Conservation (phyloP, 2,797 vertebrate species). For the Oreortyx pictus region DNA sequence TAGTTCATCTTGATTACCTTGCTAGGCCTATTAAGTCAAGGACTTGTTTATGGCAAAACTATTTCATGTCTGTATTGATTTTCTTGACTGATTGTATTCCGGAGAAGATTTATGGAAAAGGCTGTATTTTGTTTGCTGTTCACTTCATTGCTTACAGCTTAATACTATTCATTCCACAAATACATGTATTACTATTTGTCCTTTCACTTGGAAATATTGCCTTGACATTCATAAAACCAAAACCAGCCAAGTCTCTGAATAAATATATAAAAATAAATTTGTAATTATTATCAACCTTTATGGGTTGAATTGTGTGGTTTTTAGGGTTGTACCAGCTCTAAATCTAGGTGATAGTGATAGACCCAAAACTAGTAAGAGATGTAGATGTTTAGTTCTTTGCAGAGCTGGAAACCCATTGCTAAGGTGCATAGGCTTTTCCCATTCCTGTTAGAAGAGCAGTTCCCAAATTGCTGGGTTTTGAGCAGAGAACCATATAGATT, state of each 20-base stretch:
- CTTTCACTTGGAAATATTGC: background rate
- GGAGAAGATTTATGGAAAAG: background rate
- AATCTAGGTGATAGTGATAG: background rate
- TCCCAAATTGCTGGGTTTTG: background rate
- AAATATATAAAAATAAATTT: background rate
- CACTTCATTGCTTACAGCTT: background rate
- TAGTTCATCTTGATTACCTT: background rate
- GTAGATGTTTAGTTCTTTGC: background rate
- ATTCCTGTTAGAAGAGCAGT: background rate
- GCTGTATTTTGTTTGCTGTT: background rate
- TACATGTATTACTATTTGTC: background rate
- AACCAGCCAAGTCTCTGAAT: background rate
- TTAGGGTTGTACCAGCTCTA: background rate
- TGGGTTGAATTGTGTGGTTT: background rate
- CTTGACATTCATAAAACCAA: background rate
- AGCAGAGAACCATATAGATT: fast-evolving
- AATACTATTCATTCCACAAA: background rate
- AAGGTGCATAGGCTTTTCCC: background rate
- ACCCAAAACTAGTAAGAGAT: background rate
- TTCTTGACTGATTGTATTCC: background rate
- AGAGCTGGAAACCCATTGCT: background rate
- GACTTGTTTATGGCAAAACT: background rate
- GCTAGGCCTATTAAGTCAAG: background rate
- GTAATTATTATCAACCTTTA: background rate
- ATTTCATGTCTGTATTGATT: background rate